These are phyloP conservation scores for Pao palembangensis DNA, from an alignment of 2,113 vertebrate species.

Conservation along the genomic window DNA sequence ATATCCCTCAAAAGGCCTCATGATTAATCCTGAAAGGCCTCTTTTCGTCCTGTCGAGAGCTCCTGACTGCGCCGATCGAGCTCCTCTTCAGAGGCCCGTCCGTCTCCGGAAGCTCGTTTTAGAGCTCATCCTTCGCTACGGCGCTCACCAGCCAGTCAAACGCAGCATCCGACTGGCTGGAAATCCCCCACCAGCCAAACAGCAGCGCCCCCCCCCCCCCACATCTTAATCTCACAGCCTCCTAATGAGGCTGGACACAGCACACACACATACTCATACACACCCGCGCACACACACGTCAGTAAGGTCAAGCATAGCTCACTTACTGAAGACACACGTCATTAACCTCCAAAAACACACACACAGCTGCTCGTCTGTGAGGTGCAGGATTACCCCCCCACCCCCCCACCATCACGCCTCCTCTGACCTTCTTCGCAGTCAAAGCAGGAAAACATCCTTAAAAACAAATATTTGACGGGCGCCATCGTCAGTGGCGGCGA, in stretches of 20 bases:
- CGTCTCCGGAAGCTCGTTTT: too few relatives aligned
- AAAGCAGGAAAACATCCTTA: too few relatives aligned
- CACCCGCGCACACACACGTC: neutral
- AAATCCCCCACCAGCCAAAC: conserved; percentile 23
- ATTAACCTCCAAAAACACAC: conserved; percentile 1
- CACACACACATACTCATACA: conserved; percentile 6
- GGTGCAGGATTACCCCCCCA: conserved; percentile 6
- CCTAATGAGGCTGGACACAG: conserved; percentile 26
- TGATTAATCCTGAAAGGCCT: too few relatives aligned
- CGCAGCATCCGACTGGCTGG: neutral
- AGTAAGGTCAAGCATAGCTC: conserved; percentile 4
- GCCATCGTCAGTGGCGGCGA: too few relatives aligned
- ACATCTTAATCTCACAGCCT: neutral
- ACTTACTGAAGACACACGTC: conserved; percentile 11
- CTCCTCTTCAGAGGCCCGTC: too few relatives aligned
- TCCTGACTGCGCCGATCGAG: too few relatives aligned
- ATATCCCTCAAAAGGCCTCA: too few relatives aligned
- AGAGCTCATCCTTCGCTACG: too few relatives aligned
- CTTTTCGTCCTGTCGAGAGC: too few relatives aligned
- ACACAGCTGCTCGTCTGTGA: conserved; percentile 11
- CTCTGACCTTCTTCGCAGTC: too few relatives aligned
- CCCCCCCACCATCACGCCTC: conserved; percentile 5
- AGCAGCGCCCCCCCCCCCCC: conserved; percentile 6
- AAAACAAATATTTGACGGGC: too few relatives aligned
- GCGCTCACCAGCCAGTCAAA: neutral